Base-by-base conservation (phyloP, 2,888 invertebrate species). In the Drosophila neonasuta region DNA sequence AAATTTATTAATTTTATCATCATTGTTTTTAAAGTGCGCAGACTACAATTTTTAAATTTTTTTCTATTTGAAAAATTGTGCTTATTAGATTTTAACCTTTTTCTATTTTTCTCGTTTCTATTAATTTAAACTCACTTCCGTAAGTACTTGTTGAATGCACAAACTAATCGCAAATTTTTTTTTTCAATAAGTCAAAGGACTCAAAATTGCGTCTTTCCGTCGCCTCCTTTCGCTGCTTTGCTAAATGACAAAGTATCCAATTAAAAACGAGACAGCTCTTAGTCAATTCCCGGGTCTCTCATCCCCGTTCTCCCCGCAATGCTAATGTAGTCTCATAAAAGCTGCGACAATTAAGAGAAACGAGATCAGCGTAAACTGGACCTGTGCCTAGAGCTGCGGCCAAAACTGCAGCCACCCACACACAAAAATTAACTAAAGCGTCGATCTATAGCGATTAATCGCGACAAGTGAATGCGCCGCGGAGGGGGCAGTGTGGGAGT, bases 391-490 rank as follows among this genome's bases (percentile, higher is more conserved):
- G 10, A n/a, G 17, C 1, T 52, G 42, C 34, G 39, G 9, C 6
- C 30, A n/a, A 9, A 55, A 49, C 17, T 44, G 66, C 52, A 46
- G 68, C 83, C 86, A 81, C 84, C 84, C 86, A 85, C 81, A 77
- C 77, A 74, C 74, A 49, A 39, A 68, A 78, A 81, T 81, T 81
- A 85, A 81, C 81, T 84, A 74, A 84, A 86, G 77, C 81, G 81
- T 81, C 68, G 80, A 85, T 85, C 84, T 75, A 54, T 30, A 46
- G 77, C 81, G 86, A 86, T 85, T 83, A 85, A 85, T 84, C 81
- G 84, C 79, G 65, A 77, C 86, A 86, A 83, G 80, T 84, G 68
- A 56, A 69, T 49, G 68, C 45, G 50, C 30, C 7, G 2, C 30
- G 10, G 9, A 15, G 39, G 41, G 15, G 44, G 52, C 10, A 7